These are phyloP conservation scores for Pseudois nayaur DNA, from an alignment of 2,113 vertebrate genomes.

Conservation along the genomic window DNA sequence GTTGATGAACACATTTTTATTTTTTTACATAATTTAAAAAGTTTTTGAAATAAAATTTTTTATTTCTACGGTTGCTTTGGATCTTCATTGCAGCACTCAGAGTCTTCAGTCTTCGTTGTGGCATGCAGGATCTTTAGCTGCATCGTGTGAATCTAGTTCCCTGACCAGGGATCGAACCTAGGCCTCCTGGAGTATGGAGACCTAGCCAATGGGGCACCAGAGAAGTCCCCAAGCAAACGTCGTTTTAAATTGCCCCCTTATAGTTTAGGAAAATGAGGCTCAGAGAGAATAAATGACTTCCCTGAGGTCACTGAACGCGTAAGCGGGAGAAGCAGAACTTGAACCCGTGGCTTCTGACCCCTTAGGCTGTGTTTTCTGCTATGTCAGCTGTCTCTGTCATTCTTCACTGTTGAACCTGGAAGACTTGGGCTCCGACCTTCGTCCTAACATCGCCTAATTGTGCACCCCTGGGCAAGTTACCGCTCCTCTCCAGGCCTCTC, in stretches of 20 bases:
- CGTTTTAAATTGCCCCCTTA: slow-evolving; percentile 7
- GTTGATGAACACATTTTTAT: not conserved
- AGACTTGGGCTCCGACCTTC: not conserved
- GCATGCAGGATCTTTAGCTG: not conserved
- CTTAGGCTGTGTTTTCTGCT: not conserved
- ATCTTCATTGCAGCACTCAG: not conserved
- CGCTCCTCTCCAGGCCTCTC: not conserved
- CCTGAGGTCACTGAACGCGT: not conserved
- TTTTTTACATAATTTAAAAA: not conserved
- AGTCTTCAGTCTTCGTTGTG: not conserved
- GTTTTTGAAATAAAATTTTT: not conserved
- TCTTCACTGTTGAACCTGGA: not conserved
- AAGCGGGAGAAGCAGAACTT: not conserved
- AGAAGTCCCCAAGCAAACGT: not conserved
- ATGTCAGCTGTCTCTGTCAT: not conserved
- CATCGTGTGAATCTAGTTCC: not conserved
- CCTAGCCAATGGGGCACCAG: not conserved
- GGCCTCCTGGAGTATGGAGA: not conserved
- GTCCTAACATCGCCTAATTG: not conserved
- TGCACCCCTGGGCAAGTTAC: not conserved
- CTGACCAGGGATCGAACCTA: not conserved
- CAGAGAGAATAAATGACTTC: not conserved
- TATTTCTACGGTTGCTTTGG: not conserved
- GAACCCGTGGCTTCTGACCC: not conserved
- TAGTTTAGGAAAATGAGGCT: not conserved